Base-by-base conservation (phyloP, 2,888 invertebrate genomes). In the Crocallis elinguaria region DNA sequence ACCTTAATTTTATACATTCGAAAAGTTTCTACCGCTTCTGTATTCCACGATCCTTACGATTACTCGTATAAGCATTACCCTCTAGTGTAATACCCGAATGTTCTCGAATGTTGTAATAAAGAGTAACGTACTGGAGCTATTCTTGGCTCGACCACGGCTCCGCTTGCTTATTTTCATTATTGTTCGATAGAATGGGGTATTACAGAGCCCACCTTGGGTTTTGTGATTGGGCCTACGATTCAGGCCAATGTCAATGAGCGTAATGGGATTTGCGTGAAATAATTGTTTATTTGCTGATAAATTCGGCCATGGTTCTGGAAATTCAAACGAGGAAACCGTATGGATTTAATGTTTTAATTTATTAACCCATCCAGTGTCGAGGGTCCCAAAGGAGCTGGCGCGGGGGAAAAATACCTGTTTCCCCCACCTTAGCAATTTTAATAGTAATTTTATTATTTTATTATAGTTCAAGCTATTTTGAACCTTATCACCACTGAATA, bases 31-130 rank as follows among this genome's bases (percentile, higher is more conserved):
- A 52, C 36, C 17, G 52, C n/a, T 36, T 46, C 16, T 37, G 45
- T 51, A 46, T 52, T 52, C 52, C 46, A 12, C 16, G 51, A 52
- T 46, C 38, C 44, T 51, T 30, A 52, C 45, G 52, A 46, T 46
- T 41, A 52, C 51, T 46, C 42, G 43, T 41, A 46, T 51, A 49
- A 39, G 30, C 71, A 71, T 74, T 73, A 68, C 67, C 66, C 73
- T 68, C 69, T 48, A 38, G 66, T 67, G 74, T 72, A 71, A 69
- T 65, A 66, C 62, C 11, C 21, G 44, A 54, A 39, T 54, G 44
- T 45, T 41, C 45, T 35, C 21, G 41, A 49, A 55, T 66, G 57
- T 60, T 44, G 72, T 71, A 77, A 80, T 79, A 79, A 80, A 77
- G 71, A 69, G 62, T 66, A 73, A 65, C 45, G 66, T 62, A 50